Conservation (phyloP, 2,888 invertebrate genomes). For the Scaptomyza tumidula region DNA sequence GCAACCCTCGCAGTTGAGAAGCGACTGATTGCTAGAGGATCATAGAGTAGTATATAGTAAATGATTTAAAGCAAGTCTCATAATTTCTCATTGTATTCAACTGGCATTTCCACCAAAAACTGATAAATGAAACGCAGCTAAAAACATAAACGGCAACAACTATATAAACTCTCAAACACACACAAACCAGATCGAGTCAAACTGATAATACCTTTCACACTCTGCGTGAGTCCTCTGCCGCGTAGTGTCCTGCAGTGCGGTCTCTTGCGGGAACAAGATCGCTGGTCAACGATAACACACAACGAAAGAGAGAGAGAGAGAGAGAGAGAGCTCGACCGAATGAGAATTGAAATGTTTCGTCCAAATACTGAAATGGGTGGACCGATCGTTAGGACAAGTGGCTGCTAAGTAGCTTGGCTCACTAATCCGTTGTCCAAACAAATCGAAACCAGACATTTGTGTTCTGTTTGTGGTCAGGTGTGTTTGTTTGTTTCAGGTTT, state of each 20-base stretch:
- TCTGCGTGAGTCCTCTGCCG: constrained; percentile 66
- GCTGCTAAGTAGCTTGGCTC: constrained; percentile 53
- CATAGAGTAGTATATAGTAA: constrained; percentile 50
- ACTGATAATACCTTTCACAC: constrained; percentile 78
- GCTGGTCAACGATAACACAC: constrained; percentile 48
- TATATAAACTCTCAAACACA: constrained; percentile 20
- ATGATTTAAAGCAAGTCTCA: constrained; percentile 80
- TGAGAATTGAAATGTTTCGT: constrained; percentile 66
- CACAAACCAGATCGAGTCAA: constrained; percentile 68
- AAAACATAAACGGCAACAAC: constrained; percentile 74
- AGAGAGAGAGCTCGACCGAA: constrained; percentile 13
- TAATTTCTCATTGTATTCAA: constrained; percentile 80
- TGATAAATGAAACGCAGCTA: constrained; percentile 68
- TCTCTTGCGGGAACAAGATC: constrained; percentile 46
- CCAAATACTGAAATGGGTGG: background rate
- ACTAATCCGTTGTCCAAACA: constrained; percentile 55
- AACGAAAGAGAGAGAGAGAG: constrained; percentile 1
- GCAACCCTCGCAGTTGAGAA: constrained; percentile 51
- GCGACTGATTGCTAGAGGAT: constrained; percentile 27
- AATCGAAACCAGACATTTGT: constrained; percentile 17
- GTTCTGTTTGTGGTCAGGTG: constrained; percentile 31
- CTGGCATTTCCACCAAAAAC: constrained; percentile 65
- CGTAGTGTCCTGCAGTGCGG: constrained; percentile 59
- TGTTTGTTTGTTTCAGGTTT: constrained; percentile 26
- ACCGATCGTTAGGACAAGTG: constrained; percentile 50